Evolutionary conservation across 92 coral and sea anemone species (phyloP).

Genomic region (Zoanthus gigantus): DNA sequence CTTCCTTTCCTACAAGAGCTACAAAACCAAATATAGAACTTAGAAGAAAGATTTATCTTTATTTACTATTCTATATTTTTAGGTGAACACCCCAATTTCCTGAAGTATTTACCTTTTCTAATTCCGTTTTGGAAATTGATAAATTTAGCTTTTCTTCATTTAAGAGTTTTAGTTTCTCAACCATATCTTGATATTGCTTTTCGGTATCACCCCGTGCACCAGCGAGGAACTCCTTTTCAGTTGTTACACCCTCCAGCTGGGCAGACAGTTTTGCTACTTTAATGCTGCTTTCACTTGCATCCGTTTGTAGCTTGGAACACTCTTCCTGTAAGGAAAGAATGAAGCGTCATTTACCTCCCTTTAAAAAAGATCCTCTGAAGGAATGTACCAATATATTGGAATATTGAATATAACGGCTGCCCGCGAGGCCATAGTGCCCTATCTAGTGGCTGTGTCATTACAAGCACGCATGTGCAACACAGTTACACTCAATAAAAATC

Average conservation of each 20-base stretch:
- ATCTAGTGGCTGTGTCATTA: too few relatives aligned
- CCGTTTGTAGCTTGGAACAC: constrained; percentile 63
- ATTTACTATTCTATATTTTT: not conserved
- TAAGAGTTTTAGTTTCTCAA: constrained; percentile 62
- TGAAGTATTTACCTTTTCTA: constrained; percentile 53
- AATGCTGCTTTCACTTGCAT: constrained; percentile 60
- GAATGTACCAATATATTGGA: too few relatives aligned
- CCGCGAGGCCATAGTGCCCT: too few relatives aligned
- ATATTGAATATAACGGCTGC: too few relatives aligned
- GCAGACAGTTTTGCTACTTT: constrained; percentile 64
- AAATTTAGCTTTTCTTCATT: constrained; percentile 66
- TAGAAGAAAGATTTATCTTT: not conserved
- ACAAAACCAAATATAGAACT: too few relatives aligned
- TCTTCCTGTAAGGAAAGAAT: constrained; percentile 45
- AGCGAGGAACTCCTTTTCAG: constrained; percentile 68
- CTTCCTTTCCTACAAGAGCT: too few relatives aligned
- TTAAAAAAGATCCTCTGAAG: too few relatives aligned
- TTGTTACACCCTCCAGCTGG: constrained; percentile 69
- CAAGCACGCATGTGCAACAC: too few relatives aligned
- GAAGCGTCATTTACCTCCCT: too few relatives aligned
- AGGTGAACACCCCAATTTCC: not conserved
- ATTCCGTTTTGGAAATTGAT: constrained; percentile 44
- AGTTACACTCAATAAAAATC: too few relatives aligned
- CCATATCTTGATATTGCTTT: constrained; percentile 68
- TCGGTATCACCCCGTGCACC: constrained; percentile 76